phyloP scores from a whole-genome alignment of 2,888 invertebrate species.

The Phyto melanocephala region DNA sequence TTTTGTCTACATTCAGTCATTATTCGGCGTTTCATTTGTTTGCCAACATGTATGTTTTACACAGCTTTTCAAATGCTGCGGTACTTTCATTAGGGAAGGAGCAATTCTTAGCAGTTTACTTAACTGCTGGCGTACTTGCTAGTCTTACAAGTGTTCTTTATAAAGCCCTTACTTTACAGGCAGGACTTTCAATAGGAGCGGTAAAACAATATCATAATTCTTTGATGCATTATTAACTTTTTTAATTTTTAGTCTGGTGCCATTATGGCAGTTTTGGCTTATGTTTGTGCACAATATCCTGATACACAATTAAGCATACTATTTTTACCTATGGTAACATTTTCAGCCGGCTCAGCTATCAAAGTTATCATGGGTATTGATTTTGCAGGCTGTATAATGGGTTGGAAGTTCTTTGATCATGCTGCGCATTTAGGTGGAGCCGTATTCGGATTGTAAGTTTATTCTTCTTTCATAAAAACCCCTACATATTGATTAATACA shows the following conservation, averaged over 20 bases:
- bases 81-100: constrained; percentile 90
- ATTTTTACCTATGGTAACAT: constrained; percentile 92
- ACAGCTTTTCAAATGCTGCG: constrained; percentile 85
- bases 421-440: constrained; percentile 99
- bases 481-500: too few species aligned
- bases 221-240: background rate
- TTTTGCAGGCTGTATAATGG: constrained; percentile 87
- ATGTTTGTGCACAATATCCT: constrained; percentile 92
- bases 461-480: background rate
- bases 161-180: constrained; percentile 85
- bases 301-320: constrained; percentile 92
- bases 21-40: constrained; percentile 90
- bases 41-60: constrained; percentile 97
- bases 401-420: constrained; percentile 97
- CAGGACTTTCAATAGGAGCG: constrained; percentile 93
- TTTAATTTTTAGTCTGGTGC: constrained; percentile 90
- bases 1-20: constrained; percentile 97
- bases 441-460: constrained; percentile 89
- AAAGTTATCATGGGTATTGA: constrained; percentile 93
- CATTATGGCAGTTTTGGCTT: constrained; percentile 93
- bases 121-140: constrained; percentile 92
- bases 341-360: constrained; percentile 91
- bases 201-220: constrained; percentile 81
- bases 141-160: constrained; percentile 90
- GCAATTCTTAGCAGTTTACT: constrained; percentile 94